These are phyloP conservation scores for Oenanthe oenanthe DNA, from an alignment of 2,113 vertebrate genomes.

Conservation along the genomic window DNA sequence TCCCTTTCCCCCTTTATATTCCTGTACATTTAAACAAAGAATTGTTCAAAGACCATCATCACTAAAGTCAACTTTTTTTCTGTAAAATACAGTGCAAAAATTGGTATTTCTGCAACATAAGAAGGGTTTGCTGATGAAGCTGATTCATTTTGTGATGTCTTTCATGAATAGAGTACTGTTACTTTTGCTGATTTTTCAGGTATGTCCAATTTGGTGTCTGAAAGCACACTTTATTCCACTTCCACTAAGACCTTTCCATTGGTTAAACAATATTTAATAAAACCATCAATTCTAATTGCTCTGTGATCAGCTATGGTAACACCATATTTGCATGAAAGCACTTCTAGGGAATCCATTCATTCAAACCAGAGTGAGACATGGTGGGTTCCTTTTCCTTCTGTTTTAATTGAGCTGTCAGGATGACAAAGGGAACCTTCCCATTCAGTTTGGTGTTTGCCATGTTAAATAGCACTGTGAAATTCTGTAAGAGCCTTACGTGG, in stretches of 20 bases:
- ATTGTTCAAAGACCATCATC: not conserved
- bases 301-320: not conserved
- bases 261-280: not conserved
- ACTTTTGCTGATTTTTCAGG: not conserved
- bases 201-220: not conserved
- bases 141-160: not conserved
- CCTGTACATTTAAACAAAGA: not conserved
- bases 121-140: not conserved
- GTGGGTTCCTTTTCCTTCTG: not conserved
- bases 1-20: not conserved
- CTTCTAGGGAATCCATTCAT: not conserved
- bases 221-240: not conserved
- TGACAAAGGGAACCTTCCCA: not conserved
- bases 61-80: not conserved
- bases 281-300: not conserved
- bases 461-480: constrained; percentile 26
- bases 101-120: not conserved
- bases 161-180: not conserved
- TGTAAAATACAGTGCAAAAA: constrained; percentile 13
- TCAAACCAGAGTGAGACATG: not conserved
- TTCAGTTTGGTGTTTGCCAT: not conserved
- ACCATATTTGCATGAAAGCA: not conserved
- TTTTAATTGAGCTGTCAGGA: not conserved
- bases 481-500: not conserved
- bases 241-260: not conserved